These are phyloP conservation scores for Linhomoeus sp. DNA, from an alignment of 2,888 invertebrate species.

Conservation along the genomic window DNA sequence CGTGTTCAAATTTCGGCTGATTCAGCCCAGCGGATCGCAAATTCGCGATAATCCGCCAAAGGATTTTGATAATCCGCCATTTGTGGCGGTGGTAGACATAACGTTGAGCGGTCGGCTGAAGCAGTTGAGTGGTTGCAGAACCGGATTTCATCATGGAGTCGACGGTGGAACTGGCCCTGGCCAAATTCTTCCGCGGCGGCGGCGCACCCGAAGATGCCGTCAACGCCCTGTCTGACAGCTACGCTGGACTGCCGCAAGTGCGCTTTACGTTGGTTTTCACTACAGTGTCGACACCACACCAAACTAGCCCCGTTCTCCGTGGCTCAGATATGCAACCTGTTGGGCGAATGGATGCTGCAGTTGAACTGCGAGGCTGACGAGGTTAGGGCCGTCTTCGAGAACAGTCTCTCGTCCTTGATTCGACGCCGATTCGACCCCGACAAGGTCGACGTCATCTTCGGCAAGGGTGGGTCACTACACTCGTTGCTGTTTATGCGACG, in stretches of 20 bases:
- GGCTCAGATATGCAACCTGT: conserved; percentile 7
- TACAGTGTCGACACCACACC: not conserved
- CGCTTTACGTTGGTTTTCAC: conserved; percentile 3
- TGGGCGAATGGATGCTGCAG: conserved; percentile 7
- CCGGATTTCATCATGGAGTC: conserved; percentile 93
- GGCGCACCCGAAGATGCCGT: conserved; percentile 91
- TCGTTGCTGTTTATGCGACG: too few species aligned
- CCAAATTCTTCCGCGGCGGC: conserved; percentile 72
- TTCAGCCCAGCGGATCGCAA: too few species aligned
- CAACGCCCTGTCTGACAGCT: conserved; percentile 71
- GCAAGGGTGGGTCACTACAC: not conserved
- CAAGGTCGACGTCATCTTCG: conserved; percentile 91
- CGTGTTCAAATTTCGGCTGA: too few species aligned
- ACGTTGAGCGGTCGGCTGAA: too few species aligned
- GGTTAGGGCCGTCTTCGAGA: conserved; percentile 8
- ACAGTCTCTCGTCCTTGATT: conserved; percentile 7
- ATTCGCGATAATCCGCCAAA: too few species aligned
- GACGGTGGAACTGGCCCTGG: conserved; percentile 73
- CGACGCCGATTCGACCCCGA: conserved; percentile 52
- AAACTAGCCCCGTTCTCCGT: too few species aligned
- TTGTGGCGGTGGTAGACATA: too few species aligned
- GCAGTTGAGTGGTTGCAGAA: not conserved
- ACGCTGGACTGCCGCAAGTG: conserved; percentile 86
- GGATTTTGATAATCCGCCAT: too few species aligned
- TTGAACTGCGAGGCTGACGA: not conserved